These are phyloP conservation scores for Phrynocephalus forsythii DNA, from an alignment of 2,797 vertebrate genomes.

Conservation along the genomic window DNA sequence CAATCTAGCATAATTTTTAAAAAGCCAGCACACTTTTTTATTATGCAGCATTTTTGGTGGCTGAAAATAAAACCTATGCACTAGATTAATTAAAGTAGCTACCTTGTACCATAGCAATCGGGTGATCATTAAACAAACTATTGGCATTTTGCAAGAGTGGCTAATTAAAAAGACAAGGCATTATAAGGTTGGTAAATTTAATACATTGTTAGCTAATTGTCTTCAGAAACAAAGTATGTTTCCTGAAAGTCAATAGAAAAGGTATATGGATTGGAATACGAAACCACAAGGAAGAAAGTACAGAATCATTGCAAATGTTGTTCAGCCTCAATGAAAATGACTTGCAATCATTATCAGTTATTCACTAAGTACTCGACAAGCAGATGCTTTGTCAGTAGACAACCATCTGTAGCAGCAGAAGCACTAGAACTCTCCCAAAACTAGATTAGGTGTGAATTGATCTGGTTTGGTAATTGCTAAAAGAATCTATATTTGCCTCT, in stretches of 20 bases:
- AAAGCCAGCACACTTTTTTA: background rate
- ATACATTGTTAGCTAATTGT: slow-evolving; percentile 34
- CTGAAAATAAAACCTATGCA: background rate
- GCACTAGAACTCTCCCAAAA: background rate
- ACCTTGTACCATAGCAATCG: background rate
- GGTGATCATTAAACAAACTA: slow-evolving; percentile 41
- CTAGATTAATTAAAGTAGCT: slow-evolving; percentile 34
- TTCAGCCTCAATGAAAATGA: slow-evolving; percentile 1
- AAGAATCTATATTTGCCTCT: background rate
- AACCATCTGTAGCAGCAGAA: background rate
- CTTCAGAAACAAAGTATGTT: slow-evolving; percentile 20
- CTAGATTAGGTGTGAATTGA: background rate
- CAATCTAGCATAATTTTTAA: slow-evolving; percentile 2
- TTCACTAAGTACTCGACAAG: background rate
- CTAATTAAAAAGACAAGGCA: slow-evolving; percentile 33
- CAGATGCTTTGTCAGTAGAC: background rate
- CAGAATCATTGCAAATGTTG: slow-evolving; percentile 16
- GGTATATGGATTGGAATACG: slow-evolving; percentile 1
- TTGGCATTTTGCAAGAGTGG: slow-evolving; percentile 24
- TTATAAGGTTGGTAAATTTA: slow-evolving; percentile 43
- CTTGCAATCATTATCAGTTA: background rate
- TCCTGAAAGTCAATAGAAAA: slow-evolving; percentile 21
- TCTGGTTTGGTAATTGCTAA: background rate
- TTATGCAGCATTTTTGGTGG: slow-evolving; percentile 1
- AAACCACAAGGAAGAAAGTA: background rate